These are phyloP conservation scores for Lathamus discolor DNA, from an alignment of 2,113 vertebrate genomes.

Conservation along the genomic window DNA sequence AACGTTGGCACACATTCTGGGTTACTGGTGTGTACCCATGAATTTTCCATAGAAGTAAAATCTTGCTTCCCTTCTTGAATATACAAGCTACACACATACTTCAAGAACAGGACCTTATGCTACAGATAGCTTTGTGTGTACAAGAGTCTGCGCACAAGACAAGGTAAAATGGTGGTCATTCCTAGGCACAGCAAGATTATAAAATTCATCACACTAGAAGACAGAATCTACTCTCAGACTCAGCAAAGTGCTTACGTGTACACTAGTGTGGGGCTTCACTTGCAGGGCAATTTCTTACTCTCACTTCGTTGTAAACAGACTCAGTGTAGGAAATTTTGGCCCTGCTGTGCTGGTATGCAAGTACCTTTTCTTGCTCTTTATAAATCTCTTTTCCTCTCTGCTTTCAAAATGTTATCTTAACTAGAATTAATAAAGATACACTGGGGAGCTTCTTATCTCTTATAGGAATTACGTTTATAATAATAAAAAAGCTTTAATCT, in stretches of 20 bases:
- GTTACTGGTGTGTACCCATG: not conserved
- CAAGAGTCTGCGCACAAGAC: not conserved
- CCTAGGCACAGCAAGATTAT: not conserved
- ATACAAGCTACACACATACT: not conserved
- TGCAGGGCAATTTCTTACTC: constrained; percentile 2
- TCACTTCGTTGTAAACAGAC: constrained; percentile 1
- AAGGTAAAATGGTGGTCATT: not conserved
- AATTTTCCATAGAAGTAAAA: not conserved
- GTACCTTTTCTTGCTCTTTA: constrained; percentile 55
- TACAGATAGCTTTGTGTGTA: not conserved
- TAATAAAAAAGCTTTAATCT: constrained; percentile 58
- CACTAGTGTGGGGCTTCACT: not conserved
- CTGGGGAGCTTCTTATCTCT: constrained; percentile 64
- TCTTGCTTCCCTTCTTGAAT: not conserved
- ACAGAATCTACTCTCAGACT: not conserved
- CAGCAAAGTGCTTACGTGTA: not conserved
- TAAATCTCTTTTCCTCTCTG: constrained; percentile 58
- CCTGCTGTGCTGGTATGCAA: constrained; percentile 51
- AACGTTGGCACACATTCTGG: rapidly evolving
- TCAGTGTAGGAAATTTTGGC: not conserved
- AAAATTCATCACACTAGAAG: not conserved
- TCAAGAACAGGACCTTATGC: not conserved
- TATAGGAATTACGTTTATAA: constrained; percentile 52
- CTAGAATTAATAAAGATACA: constrained; percentile 64
- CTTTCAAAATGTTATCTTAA: constrained; percentile 68